Evolutionary conservation across 2,113 vertebrate genomes (phyloP), one percentile per base, ranked within the genome.

Genomic region (Geococcyx californianus): DNA sequence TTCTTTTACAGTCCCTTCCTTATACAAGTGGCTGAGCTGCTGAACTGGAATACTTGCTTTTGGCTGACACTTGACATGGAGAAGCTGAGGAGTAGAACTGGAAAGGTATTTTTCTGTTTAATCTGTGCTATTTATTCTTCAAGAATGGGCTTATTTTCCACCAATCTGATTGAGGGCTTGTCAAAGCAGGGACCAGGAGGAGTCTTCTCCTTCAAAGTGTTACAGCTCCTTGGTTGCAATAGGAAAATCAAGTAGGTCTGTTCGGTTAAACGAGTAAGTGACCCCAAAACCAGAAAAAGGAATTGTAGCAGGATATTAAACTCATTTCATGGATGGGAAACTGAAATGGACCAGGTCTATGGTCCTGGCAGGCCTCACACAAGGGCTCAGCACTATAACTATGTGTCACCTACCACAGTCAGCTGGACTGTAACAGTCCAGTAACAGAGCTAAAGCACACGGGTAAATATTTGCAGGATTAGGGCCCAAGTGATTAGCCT

Each of bases 31-130:
- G 60, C 70, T 93, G 84, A 89, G 84, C 62, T 84, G 83, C 94
- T 89, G 89, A 95, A 86, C 95, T 95, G 85, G 92, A 97, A 91
- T 87, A 93, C 73, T 54, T 94, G 90, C 64, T 87, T 70, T 94
- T 2, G 25, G 67, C 73, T 96, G 90, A 94, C 87, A 91, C 70
- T 89, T 86, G 88, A 87, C 88, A 83, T 63, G 74, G 72, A 36
- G 93, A 93, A 52, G 80, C 66, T 93, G 76, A 91, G 83, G 68
- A 86, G 72, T 38, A 66, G 83, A 87, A 94, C 76, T 83, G 69
- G 69, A 92, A 74, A 34, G 44, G 64, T 85, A 84, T 84, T 94
- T 90, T 90, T 90, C 52, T 33, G 40, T 72, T 62, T 76, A 69
- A 96, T 81, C 62, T 49, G 25, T 69, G 66, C 44, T 93, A 78